Evolutionary conservation across 2,888 invertebrate species (phyloP).

Genomic region (Eupithecia tripunctaria): DNA sequence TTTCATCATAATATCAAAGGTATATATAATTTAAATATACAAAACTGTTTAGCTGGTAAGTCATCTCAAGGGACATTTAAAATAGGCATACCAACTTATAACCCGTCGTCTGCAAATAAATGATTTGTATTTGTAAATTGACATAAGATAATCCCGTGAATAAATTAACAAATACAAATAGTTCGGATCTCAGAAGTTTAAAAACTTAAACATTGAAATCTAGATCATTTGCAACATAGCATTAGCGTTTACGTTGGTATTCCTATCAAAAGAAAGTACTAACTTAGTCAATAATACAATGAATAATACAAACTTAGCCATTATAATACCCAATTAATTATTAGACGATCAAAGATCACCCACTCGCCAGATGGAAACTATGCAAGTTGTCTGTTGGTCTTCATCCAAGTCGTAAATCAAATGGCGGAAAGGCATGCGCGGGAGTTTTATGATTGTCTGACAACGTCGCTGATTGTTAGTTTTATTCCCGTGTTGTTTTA

Average conservation of each 20-base stretch:
- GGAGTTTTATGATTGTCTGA: constrained; percentile 69
- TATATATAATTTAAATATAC: too few relatives aligned
- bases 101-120: too few relatives aligned
- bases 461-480: constrained; percentile 32
- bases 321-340: constrained; percentile 15
- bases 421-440: constrained; percentile 72
- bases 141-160: neutral
- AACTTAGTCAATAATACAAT: neutral
- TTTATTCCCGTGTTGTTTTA: constrained; percentile 25
- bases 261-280: neutral
- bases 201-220: neutral
- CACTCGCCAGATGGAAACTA: constrained; percentile 39
- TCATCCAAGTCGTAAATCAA: constrained; percentile 75
- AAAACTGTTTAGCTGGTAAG: too few relatives aligned
- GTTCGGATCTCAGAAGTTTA: neutral
- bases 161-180: neutral
- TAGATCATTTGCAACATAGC: neutral
- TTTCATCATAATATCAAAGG: neutral
- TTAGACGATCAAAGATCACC: constrained; percentile 27
- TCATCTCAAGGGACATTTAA: too few relatives aligned
- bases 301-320: neutral
- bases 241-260: neutral
- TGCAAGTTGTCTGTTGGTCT: constrained; percentile 59
- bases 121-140: too few relatives aligned
- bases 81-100: too few relatives aligned